A percentile compares a stretch with the other conserved stretches of the same genome.
Conservation (phyloP, 2,888 invertebrate genomes). For the Drosophila melanocephala region DNA sequence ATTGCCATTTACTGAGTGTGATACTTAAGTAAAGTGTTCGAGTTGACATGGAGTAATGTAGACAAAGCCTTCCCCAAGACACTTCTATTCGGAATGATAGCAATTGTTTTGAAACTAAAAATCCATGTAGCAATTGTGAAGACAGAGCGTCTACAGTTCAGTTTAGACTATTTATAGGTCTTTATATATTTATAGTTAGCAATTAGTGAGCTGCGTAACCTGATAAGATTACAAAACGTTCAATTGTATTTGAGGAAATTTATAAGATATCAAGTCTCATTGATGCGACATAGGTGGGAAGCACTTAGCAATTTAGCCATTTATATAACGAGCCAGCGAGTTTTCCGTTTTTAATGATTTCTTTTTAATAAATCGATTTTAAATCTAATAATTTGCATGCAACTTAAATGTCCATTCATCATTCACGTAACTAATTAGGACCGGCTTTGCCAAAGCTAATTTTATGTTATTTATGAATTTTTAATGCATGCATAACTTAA, state of each 20-base stretch:
- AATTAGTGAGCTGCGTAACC: constrained; percentile 53
- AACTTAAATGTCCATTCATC: constrained; percentile 72
- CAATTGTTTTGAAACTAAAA: constrained; percentile 8
- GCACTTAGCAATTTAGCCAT: background rate
- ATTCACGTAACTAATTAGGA: constrained; percentile 49
- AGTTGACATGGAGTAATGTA: constrained; percentile 10
- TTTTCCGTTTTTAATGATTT: constrained; percentile 1
- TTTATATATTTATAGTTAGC: constrained; percentile 71
- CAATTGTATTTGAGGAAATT: constrained; percentile 29
- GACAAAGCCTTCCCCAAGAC: constrained; percentile 16
- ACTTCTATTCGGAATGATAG: constrained; percentile 1
- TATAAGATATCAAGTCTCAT: constrained; percentile 42
- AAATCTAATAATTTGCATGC: constrained; percentile 73
- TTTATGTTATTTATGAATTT: constrained; percentile 59
- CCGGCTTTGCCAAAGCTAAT: constrained; percentile 26
- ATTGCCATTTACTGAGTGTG: constrained; percentile 26
- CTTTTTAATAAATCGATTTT: constrained; percentile 62
- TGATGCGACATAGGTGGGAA: constrained; percentile 10
- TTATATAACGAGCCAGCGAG: constrained; percentile 8
- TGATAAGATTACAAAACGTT: constrained; percentile 67
- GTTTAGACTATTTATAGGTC: constrained; percentile 62
- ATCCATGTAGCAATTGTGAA: constrained; percentile 17
- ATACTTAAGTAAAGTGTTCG: constrained; percentile 9
- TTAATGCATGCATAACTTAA: constrained; percentile 46
- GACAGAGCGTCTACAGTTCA: constrained; percentile 40